Evolutionary conservation across 2,888 invertebrate genomes (phyloP), one percentile per base, ranked within the genome.

Genomic region (Nephrocerus scutellatus): DNA sequence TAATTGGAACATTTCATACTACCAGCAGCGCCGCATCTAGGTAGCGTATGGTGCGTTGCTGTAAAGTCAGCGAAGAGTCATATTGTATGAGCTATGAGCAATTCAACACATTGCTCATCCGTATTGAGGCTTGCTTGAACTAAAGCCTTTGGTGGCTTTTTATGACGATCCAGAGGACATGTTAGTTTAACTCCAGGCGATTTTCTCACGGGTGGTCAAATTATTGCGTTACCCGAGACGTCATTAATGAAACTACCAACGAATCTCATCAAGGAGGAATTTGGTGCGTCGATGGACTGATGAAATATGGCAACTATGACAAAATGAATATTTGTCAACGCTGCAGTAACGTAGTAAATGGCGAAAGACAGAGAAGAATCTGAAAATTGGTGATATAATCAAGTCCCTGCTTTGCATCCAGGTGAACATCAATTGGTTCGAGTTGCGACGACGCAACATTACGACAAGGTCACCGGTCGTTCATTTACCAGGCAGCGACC

Each of bases 341-440:
- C 14, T 31, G 14, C 41, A 41, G 16, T 28, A 28, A 10, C 8
- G 37, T 5, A 20, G 23, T 13, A 39, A 43, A 10, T 39, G 43
- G 38, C 18, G 35, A 13, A 26, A 35, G 29, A 19, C 39, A 23
- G 28, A 33, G 14, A 18, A 23, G 6, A 39, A 39, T 19, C 3
- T 39, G 1, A 29, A 29, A 23, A 15, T 47, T n/a, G 47, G 47
- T 22, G 38, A 44, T 16, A 13, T 58, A 13, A 56, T 6, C 30
- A 49, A 30, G 39, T 59, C 7, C 37, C 31, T 6, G 34, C 51
- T 14, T 10, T 23, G 48, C 24, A 47, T 28, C 52, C 51, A 10
- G 53, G 55, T 22, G 9, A 40, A 7, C 54, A 57, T 38, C 49
- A 49, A 10, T 30, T 47, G 1, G 49, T 52, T n/a, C 33, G 54